Evolutionary conservation across 53 echinoderm and acorn worm species (phyloP).

Genomic region (Zoroaster sp.): DNA sequence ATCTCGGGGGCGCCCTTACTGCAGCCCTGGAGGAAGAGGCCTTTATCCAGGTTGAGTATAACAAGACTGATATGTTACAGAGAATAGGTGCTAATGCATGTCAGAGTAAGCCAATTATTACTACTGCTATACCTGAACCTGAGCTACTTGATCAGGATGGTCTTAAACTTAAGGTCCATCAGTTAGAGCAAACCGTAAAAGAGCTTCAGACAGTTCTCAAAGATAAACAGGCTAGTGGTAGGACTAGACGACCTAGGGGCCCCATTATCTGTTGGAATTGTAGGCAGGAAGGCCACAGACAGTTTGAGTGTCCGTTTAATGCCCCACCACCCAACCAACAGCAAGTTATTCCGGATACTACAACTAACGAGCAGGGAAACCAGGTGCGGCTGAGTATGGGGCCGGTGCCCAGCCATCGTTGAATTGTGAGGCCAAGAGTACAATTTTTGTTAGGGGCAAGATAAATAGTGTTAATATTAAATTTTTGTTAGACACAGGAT

Average conservation of each 20-base stretch:
- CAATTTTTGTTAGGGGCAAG: slow-evolving; percentile 5
- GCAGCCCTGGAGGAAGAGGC: too few relatives aligned
- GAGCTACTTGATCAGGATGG: background rate
- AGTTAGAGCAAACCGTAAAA: slow-evolving; percentile 4
- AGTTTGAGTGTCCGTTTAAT: slow-evolving; percentile 7
- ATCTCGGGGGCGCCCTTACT: too few relatives aligned
- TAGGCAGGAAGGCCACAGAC: slow-evolving; percentile 2
- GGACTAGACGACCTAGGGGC: background rate
- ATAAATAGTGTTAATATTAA: background rate
- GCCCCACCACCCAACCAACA: too few relatives aligned
- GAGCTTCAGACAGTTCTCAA: background rate
- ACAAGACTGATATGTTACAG: too few relatives aligned
- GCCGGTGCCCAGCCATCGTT: slow-evolving; percentile 23
- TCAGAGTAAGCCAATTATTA: background rate
- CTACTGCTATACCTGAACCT: background rate
- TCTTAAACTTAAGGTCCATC: background rate
- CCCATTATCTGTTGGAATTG: slow-evolving; percentile 23
- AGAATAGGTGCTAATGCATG: too few relatives aligned
- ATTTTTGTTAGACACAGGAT: slow-evolving; percentile 32
- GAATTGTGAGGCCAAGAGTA: background rate
- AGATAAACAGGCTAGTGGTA: background rate
- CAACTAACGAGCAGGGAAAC: background rate
- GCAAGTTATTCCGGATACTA: too few relatives aligned
- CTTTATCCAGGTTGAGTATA: too few relatives aligned
- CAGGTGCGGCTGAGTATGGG: slow-evolving; percentile 21